phyloP scores from a whole-genome alignment of 2,797 vertebrate genomes.

The Microchirus variegatus region DNA sequence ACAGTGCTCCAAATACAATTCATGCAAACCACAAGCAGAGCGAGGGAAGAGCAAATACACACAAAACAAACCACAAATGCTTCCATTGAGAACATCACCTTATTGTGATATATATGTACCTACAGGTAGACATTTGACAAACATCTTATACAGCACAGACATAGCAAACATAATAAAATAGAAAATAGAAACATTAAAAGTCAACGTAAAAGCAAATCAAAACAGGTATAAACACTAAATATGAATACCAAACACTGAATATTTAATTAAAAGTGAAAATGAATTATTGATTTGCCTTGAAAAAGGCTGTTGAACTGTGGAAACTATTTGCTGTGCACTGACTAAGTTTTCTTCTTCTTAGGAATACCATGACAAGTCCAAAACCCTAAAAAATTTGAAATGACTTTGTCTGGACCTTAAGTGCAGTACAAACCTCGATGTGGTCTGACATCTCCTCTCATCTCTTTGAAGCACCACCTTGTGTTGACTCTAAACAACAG shows the following conservation, averaged over 20 bases:
- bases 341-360: background rate
- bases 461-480: constrained; percentile 60
- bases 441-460: constrained; percentile 53
- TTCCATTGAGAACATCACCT: background rate
- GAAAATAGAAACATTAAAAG: too few relatives aligned
- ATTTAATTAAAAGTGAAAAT: too few relatives aligned
- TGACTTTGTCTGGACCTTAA: constrained; percentile 69
- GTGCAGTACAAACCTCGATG: constrained; percentile 42
- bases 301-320: too few relatives aligned
- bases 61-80: background rate
- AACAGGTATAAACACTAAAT: too few relatives aligned
- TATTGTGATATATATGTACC: too few relatives aligned
- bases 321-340: too few relatives aligned
- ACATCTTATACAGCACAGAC: too few relatives aligned
- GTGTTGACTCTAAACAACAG: constrained; percentile 78
- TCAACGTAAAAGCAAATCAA: too few relatives aligned
- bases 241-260: too few relatives aligned
- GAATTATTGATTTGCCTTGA: too few relatives aligned
- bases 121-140: too few relatives aligned
- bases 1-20: constrained; percentile 17
- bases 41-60: background rate
- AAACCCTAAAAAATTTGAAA: constrained; percentile 37
- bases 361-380: constrained; percentile 21
- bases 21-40: constrained; percentile 15
- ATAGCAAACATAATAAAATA: too few relatives aligned